Evolutionary conservation across 2,888 invertebrate species (phyloP), one percentile per base, ranked within the genome.

Genomic region (Leptopterna dolabrata): DNA sequence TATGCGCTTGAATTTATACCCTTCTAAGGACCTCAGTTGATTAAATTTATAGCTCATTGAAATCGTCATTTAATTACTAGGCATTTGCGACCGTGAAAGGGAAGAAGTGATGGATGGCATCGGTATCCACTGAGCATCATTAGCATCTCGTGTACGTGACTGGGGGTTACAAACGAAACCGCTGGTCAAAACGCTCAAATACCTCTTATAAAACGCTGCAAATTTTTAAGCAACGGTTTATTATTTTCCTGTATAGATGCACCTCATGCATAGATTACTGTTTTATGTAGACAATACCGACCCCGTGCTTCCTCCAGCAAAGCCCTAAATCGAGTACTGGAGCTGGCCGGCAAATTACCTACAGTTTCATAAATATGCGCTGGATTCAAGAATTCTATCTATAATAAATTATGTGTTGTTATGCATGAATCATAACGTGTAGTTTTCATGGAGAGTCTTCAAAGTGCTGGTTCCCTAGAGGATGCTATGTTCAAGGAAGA

Each of bases 21-120:
- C 27, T 24, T 27, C 43, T n/a, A 19, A 78, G 78, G 45, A 27
- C 27, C 13, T 45, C 43, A 27, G 45, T 24, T 45, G 78, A 78
- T 78, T 45, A 43, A 45, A 78, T 78, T 78, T 78, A 78, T 78
- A 43, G 78, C 78, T 78, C 78, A 78, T 78, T 78, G 78, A 78
- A 78, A 78, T 78, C 78, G 45, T 78, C 78, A 24, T 78, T 78
- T 78, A 45, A 78, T 45, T 43, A 78, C 41, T 78, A 45, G 78
- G 78, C 45, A 19, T 78, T 45, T 24, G 78, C 78, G 78, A 78
- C 45, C 41, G 45, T 45, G 47, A 78, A 45, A 43, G 24, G 45
- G 47, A 24, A n/a, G 27, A 27, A 43, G 45, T 41, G 78, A 78
- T 78, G 45, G 9, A 78, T 78, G 43, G 47, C 27, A 24, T 3